Conservation (phyloP, 2,888 invertebrate genomes). For the Ophion obscuratus region DNA sequence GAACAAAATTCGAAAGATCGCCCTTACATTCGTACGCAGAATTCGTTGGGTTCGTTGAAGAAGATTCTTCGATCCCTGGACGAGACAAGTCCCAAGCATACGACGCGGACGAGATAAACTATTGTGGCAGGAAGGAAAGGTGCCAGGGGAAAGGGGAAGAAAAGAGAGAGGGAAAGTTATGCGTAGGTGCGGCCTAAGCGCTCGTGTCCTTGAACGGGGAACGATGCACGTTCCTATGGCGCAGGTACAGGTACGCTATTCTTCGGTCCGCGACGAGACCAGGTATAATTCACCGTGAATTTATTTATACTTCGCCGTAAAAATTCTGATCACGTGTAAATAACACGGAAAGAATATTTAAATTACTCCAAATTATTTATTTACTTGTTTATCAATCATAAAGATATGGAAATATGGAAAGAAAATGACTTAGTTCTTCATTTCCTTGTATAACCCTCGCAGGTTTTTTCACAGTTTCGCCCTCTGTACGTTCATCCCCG, state of each 20-base stretch:
- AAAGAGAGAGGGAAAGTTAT: conserved; percentile 68
- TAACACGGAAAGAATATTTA: neutral
- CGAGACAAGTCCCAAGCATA: conserved; percentile 7
- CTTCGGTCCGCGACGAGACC: conserved; percentile 40
- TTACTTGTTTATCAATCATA: neutral
- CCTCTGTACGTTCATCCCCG: too few species aligned
- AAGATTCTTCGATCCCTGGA: conserved; percentile 45
- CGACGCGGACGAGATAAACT: conserved; percentile 50
- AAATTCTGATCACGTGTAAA: neutral
- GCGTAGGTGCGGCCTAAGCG: conserved; percentile 68
- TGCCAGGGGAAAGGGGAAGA: conserved; percentile 37
- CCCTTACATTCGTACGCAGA: neutral
- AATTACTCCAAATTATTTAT: neutral
- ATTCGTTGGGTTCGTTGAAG: neutral
- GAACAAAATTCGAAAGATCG: neutral
- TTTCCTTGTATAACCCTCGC: too few species aligned
- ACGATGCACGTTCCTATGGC: conserved; percentile 62
- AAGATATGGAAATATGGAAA: neutral
- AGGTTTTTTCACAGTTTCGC: too few species aligned
- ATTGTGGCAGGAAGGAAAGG: conserved; percentile 28
- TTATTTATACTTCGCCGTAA: neutral
- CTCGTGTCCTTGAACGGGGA: conserved; percentile 65
- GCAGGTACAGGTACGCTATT: conserved; percentile 59
- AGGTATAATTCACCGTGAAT: conserved; percentile 34
- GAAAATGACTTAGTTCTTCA: too few species aligned